Base-by-base conservation (phyloP, 1,140 invertebrate species). In the Aphaenogaster ashmeadi region DNA sequence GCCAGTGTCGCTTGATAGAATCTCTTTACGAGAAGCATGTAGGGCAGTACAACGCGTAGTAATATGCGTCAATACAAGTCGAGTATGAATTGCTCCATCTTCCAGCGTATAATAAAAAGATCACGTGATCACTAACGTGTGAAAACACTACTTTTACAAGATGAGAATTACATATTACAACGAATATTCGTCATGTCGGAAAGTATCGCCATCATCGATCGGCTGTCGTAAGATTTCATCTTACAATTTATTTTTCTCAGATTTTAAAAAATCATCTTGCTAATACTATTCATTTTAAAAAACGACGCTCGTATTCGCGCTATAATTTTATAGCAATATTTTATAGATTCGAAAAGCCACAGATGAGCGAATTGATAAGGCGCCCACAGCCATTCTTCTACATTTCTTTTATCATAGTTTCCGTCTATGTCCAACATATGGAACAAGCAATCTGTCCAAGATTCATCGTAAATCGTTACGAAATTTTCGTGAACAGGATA, bases 371-470 rank as follows among this genome's bases (percentile, higher is more conserved):
- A 47, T 66, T 64, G 58, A 33, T 64, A 79, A 79, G 8, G 6
- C 41, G 27, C 27, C 41, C 27, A 27, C 27, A 33, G 9, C 27
- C 27, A 79, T 62, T 50, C 27, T 79, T 77, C 11, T 60, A 72
- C 50, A 56, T 56, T 8, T 81, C 6, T 56, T 72, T 69, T 71
- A 56, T 71, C n/a, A 13, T 83, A 83, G 7, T 56, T 81, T 81
- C 21, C 33, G 27, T 5, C 18, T 74, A 84, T 72, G 5, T 71
- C 56, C 72, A 83, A 78, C 21, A 71, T 54, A 41, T 36, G 66
- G 21, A 88, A 88, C 33, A 60, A 79, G 67, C 36, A 58, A 60
- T 54, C 41, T 83, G 79, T 58, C 27, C 41, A 77, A 71, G 67
- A 58, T 44, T 50, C 41, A 44, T n/a, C 33, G 44, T 47, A 69